Evolutionary conservation across 92 coral and sea anemone species (phyloP).

Genomic region (Zoanthus solanderi): DNA sequence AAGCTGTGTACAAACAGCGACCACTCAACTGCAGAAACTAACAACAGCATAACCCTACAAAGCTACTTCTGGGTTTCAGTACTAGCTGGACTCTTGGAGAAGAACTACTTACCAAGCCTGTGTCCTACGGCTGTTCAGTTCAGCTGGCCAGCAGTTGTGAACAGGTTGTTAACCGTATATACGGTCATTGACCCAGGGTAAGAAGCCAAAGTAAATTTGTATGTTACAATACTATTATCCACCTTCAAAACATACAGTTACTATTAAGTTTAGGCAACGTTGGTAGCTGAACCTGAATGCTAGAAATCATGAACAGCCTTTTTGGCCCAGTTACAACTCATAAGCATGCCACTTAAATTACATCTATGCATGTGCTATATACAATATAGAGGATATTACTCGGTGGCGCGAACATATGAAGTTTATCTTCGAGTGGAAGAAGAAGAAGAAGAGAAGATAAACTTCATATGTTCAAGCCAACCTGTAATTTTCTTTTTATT

Average conservation of each 20-base stretch:
- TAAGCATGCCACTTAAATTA: too few relatives aligned
- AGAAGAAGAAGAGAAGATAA: too few relatives aligned
- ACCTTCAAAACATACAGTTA: background rate
- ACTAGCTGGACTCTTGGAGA: constrained; percentile 84
- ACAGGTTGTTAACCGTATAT: constrained; percentile 89
- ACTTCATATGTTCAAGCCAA: too few relatives aligned
- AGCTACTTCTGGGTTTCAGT: constrained; percentile 91
- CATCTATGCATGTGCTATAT: too few relatives aligned
- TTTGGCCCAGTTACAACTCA: too few relatives aligned
- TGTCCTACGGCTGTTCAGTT: constrained; percentile 94
- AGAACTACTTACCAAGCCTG: constrained; percentile 84
- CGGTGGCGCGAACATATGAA: too few relatives aligned
- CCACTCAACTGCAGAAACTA: constrained; percentile 84
- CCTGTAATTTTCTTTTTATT: too few relatives aligned
- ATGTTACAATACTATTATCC: too few relatives aligned
- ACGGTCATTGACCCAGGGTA: constrained; percentile 94
- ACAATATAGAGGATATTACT: too few relatives aligned
- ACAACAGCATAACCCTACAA: constrained; percentile 73
- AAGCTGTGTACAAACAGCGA: constrained; percentile 83
- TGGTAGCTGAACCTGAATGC: too few relatives aligned
- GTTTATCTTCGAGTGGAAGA: too few relatives aligned
- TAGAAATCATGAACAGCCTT: too few relatives aligned
- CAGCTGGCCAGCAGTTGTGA: constrained; percentile 96
- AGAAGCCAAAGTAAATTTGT: background rate
- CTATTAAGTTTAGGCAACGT: background rate